Base-by-base conservation (phyloP, 2,888 invertebrate species). In the Coleophora flavipennella region DNA sequence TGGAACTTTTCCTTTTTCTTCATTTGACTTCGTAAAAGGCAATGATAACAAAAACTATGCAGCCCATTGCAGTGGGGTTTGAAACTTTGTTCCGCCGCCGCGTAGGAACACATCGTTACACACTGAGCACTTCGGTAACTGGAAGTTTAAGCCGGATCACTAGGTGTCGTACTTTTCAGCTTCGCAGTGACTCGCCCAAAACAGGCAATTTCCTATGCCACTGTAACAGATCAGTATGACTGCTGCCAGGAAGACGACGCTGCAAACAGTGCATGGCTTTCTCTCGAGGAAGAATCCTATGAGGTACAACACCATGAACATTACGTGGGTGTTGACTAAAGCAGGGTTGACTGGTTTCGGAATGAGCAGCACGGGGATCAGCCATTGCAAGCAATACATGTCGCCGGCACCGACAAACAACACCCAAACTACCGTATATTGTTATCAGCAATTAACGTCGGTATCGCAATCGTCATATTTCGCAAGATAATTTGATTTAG, bases 311-410 rank as follows among this genome's bases (percentile, higher is more conserved):
- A 96, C 93, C 90, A 99, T 96, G 75, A 99, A 98, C 93, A 98
- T 95, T 45, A 97, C 96, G 78, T 97, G 96, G 40, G 97, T 97
- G 73, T 97, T 95, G 57, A 98, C 90, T 44, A 98, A 86, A 29
- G 96, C 96, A 60, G 98, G 97, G 85, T 99, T 98, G 49, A 97
- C 91, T 41, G 99, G 98, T 80, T 98, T 99, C 53, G 99, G 98
- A 75, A 99, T 97, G 51, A 99, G 88, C 49, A 99, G 87, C 58
- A 99, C 97, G 42, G 98, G 98, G 61, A 99, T 94, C 64, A 99
- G 87, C 93, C 96, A 97, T 89, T 97, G 97, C 63, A 97, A 89
- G 87, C 97, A 97, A 88, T 97, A 97, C 97, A 97, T 97, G 52
- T 43, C 69, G 72, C 53, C 51, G 49, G 52, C 44, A 26, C 45